Base-by-base conservation (phyloP, 2,888 invertebrate species). In the Anagyrus pseudococci region DNA sequence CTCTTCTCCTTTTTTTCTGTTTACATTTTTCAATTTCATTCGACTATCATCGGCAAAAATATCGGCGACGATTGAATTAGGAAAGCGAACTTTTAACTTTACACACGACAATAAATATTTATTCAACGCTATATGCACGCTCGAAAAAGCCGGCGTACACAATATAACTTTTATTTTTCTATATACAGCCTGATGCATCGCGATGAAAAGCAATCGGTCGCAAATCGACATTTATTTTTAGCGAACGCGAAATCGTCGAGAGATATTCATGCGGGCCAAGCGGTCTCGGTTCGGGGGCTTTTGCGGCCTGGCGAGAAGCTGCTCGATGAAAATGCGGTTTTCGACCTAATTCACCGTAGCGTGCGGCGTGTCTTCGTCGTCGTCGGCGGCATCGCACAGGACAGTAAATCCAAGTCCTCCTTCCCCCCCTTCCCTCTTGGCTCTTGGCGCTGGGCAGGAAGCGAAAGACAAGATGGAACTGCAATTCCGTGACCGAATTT, bases 401-500 rank as follows among this genome's bases (percentile, higher is more conserved):
- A 48, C 52, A 52, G 60, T 64, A 57, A 60, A 64, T 64, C 59
- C 57, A 49, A 57, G 52, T 37, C 29, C 6, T 22, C 15, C 40
- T 33, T 46, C 49, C 29, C 41, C 19, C 25, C 23, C 40, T 33
- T 46, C 23, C 44, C 41, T 53, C 52, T 44, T 44, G 47, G 29
- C 20, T 48, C 41, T 23, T 33, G 48, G 19, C 55, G 25, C 58
- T 44, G 29, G 48, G 22, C 65, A 63, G 58, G 55, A 57, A 62
- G 62, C 58, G 53, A 59, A 59, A 62, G 62, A 65, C 62, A 58
- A 59, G 58, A 66, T 62, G 46, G 59, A 62, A 58, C 59, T 66
- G 62, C 66, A 62, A 65, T 65, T 58, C 65, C 55, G 56, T 58
- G 57, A 58, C 65, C 61, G 58, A 62, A 65, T 65, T 65, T 59